These are phyloP conservation scores for Leptobrachium ailaonicum DNA, from an alignment of 2,113 vertebrate genomes.

Conservation along the genomic window DNA sequence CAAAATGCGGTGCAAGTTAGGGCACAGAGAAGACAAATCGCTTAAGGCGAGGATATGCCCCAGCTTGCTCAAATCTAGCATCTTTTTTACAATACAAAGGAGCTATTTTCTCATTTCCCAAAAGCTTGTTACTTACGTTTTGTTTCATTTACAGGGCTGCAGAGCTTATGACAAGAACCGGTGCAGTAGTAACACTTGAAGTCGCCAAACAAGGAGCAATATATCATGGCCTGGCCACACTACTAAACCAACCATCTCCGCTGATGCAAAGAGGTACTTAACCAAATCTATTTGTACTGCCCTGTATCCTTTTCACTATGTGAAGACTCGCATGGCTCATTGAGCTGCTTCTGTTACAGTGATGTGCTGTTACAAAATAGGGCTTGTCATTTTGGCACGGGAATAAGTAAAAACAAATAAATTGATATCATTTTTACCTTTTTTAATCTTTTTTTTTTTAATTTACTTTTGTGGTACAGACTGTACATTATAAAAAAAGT, in stretches of 20 bases:
- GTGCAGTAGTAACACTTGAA: slow-evolving; percentile 94
- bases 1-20: background rate
- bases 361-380: too few relatives aligned
- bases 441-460: too few relatives aligned
- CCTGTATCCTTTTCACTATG: too few relatives aligned
- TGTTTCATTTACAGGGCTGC: slow-evolving; percentile 79
- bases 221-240: slow-evolving; percentile 93
- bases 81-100: background rate
- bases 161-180: slow-evolving; percentile 96
- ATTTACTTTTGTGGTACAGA: too few relatives aligned
- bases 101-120: background rate
- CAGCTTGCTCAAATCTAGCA: background rate
- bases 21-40: background rate
- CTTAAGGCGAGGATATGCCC: background rate
- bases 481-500: too few relatives aligned
- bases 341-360: too few relatives aligned
- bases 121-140: background rate
- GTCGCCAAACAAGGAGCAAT: slow-evolving; percentile 98
- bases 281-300: background rate
- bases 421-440: too few relatives aligned
- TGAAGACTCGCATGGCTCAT: too few relatives aligned
- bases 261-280: slow-evolving; percentile 89
- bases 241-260: slow-evolving; percentile 95
- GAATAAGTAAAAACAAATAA: too few relatives aligned
- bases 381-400: too few relatives aligned